Percentiles rank a stretch among this genome's conserved stretches.
phyloP scores from a whole-genome alignment of 2,113 vertebrate species.

The Oophaga pumilio region DNA sequence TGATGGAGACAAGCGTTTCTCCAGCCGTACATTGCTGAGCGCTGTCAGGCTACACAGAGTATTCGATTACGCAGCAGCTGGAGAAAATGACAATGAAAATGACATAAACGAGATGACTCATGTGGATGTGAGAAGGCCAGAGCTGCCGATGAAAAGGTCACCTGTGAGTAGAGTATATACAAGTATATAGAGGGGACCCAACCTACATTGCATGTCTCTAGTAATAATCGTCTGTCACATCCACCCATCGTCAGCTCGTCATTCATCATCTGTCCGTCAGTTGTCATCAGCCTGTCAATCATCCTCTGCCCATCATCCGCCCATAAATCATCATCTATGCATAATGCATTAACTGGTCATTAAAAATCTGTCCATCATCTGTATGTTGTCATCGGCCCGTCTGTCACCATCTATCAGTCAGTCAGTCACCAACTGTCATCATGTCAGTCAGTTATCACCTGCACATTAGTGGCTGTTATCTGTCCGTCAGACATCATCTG shows the following conservation, averaged over 20 bases:
- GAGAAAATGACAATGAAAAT: constrained; percentile 4
- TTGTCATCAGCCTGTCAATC: not conserved
- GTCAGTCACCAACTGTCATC: no score
- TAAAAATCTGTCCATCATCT: not conserved
- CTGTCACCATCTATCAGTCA: not conserved
- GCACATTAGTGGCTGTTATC: not conserved
- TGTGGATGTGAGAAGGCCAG: not conserved
- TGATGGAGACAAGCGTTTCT: not conserved
- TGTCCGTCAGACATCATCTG: not conserved
- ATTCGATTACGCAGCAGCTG: not conserved
- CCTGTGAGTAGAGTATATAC: not conserved
- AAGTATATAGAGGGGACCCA: not conserved
- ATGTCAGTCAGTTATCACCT: not conserved
- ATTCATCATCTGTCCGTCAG: not conserved
- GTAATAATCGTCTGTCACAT: no score
- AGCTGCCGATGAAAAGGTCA: not conserved
- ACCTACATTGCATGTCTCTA: not conserved
- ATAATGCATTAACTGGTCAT: no score
- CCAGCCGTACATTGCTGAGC: not conserved
- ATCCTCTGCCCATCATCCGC: not conserved
- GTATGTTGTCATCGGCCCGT: not conserved
- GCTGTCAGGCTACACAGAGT: constrained; percentile 1
- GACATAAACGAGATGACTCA: not conserved
- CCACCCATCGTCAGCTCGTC: not conserved
- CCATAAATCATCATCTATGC: not conserved